Percentiles rank a stretch among this genome's conserved stretches.
These are phyloP conservation scores for Cebuella pygmaea DNA, from an alignment of 2,797 vertebrate genomes.

Conservation along the genomic window DNA sequence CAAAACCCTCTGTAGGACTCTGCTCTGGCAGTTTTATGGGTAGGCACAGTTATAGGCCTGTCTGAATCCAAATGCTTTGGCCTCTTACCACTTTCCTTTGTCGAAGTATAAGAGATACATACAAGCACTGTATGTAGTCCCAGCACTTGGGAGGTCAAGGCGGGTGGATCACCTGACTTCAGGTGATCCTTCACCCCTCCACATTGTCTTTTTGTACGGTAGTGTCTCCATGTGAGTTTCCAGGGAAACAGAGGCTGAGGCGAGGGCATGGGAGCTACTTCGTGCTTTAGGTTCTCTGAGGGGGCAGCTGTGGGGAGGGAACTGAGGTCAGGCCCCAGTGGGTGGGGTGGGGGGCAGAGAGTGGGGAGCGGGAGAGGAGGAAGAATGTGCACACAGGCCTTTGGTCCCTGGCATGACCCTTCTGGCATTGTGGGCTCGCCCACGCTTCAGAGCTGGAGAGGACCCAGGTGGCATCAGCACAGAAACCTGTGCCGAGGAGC, in stretches of 20 bases:
- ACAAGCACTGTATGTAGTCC: too few species aligned
- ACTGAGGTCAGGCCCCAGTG: not conserved
- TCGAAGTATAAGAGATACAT: too few species aligned
- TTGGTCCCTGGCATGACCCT: not conserved
- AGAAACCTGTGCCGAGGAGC: too few species aligned
- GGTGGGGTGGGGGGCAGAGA: accelerated
- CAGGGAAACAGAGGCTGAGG: not conserved
- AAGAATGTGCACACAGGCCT: not conserved
- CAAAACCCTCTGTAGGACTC: not conserved
- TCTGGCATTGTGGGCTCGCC: not conserved
- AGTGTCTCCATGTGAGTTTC: not conserved
- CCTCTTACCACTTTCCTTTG: not conserved
- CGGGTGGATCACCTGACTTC: too few species aligned
- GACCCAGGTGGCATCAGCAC: not conserved
- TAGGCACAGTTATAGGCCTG: not conserved
- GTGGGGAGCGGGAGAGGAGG: too few species aligned
- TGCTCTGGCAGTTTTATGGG: not conserved
- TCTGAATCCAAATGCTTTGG: not conserved
- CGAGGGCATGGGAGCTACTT: not conserved
- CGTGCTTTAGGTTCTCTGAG: not conserved
- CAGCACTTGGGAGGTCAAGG: too few species aligned
- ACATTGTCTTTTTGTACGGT: not conserved
- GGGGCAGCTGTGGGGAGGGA: not conserved
- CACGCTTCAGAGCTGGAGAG: accelerated
- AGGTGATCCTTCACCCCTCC: not conserved